Evolutionary conservation across 2,797 vertebrate species (phyloP), one percentile per base, ranked within the genome.

Genomic region (Eurystomus glaucurus): DNA sequence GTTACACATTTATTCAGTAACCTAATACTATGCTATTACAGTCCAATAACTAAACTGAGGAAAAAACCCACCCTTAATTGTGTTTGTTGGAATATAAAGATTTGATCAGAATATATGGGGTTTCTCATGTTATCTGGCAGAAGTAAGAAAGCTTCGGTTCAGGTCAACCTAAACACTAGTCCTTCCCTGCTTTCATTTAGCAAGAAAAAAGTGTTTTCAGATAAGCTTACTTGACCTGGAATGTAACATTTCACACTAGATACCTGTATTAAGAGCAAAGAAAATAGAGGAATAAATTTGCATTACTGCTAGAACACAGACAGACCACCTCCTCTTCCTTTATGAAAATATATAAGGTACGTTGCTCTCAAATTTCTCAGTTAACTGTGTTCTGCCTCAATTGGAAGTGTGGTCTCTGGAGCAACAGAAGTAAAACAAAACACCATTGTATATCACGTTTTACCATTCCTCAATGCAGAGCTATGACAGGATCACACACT

Each of bases 221-320:
- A 65, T 68, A 37, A 81, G 31, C 17, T 75, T 85, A 65, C 50
- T 88, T 96, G 60, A 90, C 19, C 39, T 66, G 57, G 46, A 90
- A 83, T 10, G 8, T 35, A 90, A 74, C 41, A 68, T 51, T 92
- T 90, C 39, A 81, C 62, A 68, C 6, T 33, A 45, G 69, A 52
- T 20, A 66, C 14, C n/a, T 50, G 10, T 60, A 70, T 41, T 52
- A 64, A 92, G 33, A 84, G 23, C 18, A 90, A 85, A 88, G 31
- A 33, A 92, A 92, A 84, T 4, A 64, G 17, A 88, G 19, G 39
- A 83, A 88, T 88, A 80, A 85, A 88, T 88, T 83, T 46, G 66
- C 51, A 43, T 55, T 74, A 66, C 7, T 70, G 21, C 51, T 74
- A 66, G 64, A 74, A 76, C 58, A 85, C 4, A 88, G 52, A 66